phyloP scores from a whole-genome alignment of 2,888 invertebrate genomes.

The Drosophila paramelanica region DNA sequence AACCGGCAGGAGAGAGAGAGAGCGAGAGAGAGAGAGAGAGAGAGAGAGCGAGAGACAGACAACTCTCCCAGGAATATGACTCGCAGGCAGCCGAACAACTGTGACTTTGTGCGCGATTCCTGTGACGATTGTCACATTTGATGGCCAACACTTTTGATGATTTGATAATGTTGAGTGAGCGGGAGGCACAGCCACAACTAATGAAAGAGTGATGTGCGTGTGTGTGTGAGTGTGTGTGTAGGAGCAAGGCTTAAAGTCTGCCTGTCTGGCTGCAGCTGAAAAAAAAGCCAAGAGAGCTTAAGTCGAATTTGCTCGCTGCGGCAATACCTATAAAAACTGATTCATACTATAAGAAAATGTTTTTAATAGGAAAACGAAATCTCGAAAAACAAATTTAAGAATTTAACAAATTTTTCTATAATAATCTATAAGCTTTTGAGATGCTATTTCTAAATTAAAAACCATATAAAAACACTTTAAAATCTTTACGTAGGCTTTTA shows the following conservation, averaged over 20 bases:
- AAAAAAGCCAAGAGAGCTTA: not conserved
- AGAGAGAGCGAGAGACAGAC: conserved; percentile 8
- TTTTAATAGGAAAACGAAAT: no score
- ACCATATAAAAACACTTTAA: no score
- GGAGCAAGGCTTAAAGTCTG: conserved; percentile 40
- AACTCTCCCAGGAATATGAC: conserved; percentile 25
- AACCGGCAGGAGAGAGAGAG: not conserved
- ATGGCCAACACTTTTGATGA: conserved; percentile 75
- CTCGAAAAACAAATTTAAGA: no score
- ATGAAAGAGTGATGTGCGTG: conserved; percentile 31
- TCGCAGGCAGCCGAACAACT: not conserved
- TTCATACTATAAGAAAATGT: no score
- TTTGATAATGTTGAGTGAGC: conserved; percentile 55
- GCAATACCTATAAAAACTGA: no score
- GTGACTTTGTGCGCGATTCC: conserved; percentile 23
- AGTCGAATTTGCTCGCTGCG: no score
- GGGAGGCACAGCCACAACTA: conserved; percentile 12
- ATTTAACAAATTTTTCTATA: no score
- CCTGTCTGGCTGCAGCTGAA: conserved; percentile 14
- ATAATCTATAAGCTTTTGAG: no score
- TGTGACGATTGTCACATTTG: conserved; percentile 70
- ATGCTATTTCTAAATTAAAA: no score
- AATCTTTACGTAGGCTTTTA: no score
- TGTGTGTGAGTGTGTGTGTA: conserved; percentile 6
- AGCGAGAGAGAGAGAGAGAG: not conserved